phyloP scores from a whole-genome alignment of 1,140 invertebrate genomes.

The Triops cancriformis region DNA sequence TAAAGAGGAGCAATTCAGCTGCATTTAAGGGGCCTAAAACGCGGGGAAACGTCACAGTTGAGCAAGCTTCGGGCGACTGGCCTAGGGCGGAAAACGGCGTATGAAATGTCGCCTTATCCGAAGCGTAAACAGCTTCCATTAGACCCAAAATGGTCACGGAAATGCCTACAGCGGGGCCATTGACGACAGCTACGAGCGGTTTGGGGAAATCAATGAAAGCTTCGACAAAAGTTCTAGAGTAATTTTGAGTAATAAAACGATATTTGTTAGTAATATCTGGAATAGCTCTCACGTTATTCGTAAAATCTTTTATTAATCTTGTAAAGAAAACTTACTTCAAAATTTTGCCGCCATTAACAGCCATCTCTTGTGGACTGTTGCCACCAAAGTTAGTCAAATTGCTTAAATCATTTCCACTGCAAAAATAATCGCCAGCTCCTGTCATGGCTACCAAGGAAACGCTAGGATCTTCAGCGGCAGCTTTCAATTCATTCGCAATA shows the following conservation, averaged over 20 bases:
- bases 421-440: conserved; percentile 68
- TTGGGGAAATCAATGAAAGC: conserved; percentile 82
- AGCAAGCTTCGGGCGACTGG: conserved; percentile 73
- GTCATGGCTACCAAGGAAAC: conserved; percentile 60
- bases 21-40: conserved; percentile 73
- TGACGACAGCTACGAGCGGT: conserved; percentile 74
- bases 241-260: conserved; percentile 33
- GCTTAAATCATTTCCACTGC: conserved; percentile 79
- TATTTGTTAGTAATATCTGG: conserved; percentile 13
- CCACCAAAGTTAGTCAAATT: conserved; percentile 43
- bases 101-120: conserved; percentile 73
- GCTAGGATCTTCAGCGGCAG: conserved; percentile 54
- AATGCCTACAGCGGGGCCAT: conserved; percentile 90
- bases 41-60: conserved; percentile 69
- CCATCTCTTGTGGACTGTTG: conserved; percentile 37
- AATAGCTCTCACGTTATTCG: no score
- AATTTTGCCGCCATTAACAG: conserved; percentile 39
- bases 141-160: conserved; percentile 69
- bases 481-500: conserved; percentile 53
- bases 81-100: conserved; percentile 76
- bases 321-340: conserved; percentile 40
- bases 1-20: conserved; percentile 68
- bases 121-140: conserved; percentile 82
- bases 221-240: conserved; percentile 56
- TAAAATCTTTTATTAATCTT: no score